phyloP scores from a whole-genome alignment of 2,888 invertebrate species.

The Callimorpha dominula region DNA sequence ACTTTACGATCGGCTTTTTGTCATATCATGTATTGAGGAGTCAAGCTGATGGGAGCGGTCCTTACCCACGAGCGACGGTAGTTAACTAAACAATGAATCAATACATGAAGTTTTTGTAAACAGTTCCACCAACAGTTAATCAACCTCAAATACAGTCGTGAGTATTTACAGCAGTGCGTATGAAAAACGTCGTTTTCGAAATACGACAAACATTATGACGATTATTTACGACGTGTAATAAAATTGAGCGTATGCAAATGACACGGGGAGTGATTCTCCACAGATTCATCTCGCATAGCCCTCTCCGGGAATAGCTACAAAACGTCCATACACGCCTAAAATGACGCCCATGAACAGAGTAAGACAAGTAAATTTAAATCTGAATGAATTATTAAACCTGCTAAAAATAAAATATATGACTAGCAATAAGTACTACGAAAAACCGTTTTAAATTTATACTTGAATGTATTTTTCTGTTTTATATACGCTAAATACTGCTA shows the following conservation, averaged over 20 bases:
- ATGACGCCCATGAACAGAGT: conserved; percentile 49
- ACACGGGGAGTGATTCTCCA: conserved; percentile 65
- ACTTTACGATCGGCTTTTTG: not conserved
- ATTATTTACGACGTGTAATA: conserved; percentile 65
- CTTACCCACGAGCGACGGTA: not conserved
- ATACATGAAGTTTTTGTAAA: conserved; percentile 35
- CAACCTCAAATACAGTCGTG: conserved; percentile 40
- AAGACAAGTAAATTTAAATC: not conserved
- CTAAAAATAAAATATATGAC: no score
- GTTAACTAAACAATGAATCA: conserved; percentile 19
- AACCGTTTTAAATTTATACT: no score
- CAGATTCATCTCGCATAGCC: conserved; percentile 65
- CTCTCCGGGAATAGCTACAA: conserved; percentile 61
- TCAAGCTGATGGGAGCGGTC: not conserved
- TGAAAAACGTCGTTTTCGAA: conserved; percentile 49
- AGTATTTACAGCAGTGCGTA: conserved; percentile 35
- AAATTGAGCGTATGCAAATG: conserved; percentile 72
- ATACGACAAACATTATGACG: conserved; percentile 53
- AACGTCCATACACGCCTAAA: conserved; percentile 56
- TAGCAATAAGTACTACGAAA: no score
- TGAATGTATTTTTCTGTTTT: no score
- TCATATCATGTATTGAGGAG: not conserved
- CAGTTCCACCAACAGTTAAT: conserved; percentile 53
- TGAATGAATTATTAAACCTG: not conserved
- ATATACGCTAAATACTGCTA: no score